Base-by-base conservation (phyloP, 2,113 vertebrate genomes). In the Trachemys scripta region DNA sequence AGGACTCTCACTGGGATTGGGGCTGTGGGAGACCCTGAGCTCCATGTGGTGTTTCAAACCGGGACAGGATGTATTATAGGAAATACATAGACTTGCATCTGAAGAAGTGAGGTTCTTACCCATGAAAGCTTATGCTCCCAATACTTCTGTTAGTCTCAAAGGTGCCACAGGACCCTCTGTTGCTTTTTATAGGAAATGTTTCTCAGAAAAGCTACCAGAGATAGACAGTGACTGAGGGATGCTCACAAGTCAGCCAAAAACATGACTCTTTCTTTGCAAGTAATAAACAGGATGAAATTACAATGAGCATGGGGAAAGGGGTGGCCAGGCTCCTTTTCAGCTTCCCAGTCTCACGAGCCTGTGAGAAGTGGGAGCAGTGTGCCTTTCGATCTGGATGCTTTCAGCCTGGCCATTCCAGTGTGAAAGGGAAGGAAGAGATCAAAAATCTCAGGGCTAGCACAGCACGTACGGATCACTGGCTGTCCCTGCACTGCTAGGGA, bases 201-300 rank as follows among this genome's bases (percentile, higher is more conserved):
- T 29, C 16, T 56, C 54, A 29, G 38, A 89, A 49, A 75, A 89
- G 53, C 57, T 84, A 19, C 53, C 82, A 83, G 65, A 92, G 22
- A 0, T 1, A 22, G 27, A 69, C 14, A 69, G 65, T 38, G 82
- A 85, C 29, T 1, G 29, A 76, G 27, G 38, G 47, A 53, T 38
- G 42, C 29, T 17, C 65, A 80, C 59, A 93, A 10, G 83, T 80
- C 0, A 1, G n/a, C 57, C 27, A 80, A 83, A 84, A 92, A 10
- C 0, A 0, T 2, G 72, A 16, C 1, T 42, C 47, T 11, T 20
- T 38, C 65, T 38, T n/a, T 38, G n/a, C 65, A 72, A 10, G 22
- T 20, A 72, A 72, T 8, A 5, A 72, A 72, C 65, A 72, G 65
- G 65, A 38, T 10, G 65, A 72, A 22, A n/a, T 38, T 38, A 65